Evolutionary conservation across 2,888 invertebrate genomes (phyloP), one percentile per base, ranked within the genome.

Genomic region (Metellina segmentata): DNA sequence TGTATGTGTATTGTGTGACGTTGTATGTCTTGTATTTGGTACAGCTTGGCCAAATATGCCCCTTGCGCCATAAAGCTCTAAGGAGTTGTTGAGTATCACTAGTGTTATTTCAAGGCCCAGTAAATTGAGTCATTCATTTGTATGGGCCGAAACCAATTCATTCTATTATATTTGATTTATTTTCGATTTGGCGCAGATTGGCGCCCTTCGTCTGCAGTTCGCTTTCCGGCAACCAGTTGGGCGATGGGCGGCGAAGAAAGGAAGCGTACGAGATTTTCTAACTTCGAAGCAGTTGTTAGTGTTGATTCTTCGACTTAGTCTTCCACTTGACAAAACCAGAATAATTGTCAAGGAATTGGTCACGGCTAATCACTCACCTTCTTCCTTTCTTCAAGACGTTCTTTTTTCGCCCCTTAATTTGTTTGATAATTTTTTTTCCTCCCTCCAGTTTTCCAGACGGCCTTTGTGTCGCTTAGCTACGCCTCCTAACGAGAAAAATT

Each of bases 261-360:
- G 75, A 20, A 79, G 83, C 16, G 34, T 7, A 19, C 70, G 49
- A 51, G 72, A 81, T 71, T 49, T 70, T 48, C 53, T 34, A 77
- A 83, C 70, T 77, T 85, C 74, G 70, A 72, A n/a, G 53, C 9
- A 88, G 91, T 91, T 91, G 91, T 91, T 91, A 91, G 91, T 89
- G 91, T 92, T 92, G 91, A 89, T 91, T 88, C 87, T 74, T 71
- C 69, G 78, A 61, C 87, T 78, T 72, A 81, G 72, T 88, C 90
- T 90, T 92, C 91, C 91, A 92, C 91, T 92, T 92, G 88, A 92
- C 91, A 72, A 92, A 92, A 53, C 91, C 83, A 92, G 91, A 92
- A 92, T 92, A 92, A 92, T 92, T 92, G 91, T 92, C 85, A 51
- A 89, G 81, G 89, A 92, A 92, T 92, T 81, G 91, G 87, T 87